Base-by-base conservation (phyloP, 2,113 vertebrate species). In the Speoplatyrhinus poulsoni region DNA sequence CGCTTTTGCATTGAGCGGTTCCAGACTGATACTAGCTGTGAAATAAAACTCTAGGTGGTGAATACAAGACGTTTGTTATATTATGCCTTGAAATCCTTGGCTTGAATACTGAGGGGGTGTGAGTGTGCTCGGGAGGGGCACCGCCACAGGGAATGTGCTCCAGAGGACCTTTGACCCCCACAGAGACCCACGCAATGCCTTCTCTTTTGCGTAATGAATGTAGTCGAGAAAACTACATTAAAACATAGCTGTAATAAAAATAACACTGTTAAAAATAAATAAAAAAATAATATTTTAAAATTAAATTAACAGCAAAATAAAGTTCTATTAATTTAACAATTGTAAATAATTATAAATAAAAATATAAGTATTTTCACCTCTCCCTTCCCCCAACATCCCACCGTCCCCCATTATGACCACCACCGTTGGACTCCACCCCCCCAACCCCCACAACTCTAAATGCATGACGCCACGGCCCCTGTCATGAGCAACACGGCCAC, bases 11-110 rank as follows among this genome's bases (percentile, higher is more conserved):
- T 26, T 26, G 26, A 26, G 26, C 26, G 26, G 26, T 26, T 26
- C 26, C 26, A 26, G 26, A 26, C 26, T 26, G 26, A 26, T 26
- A 26, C 26, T 26, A 0, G 26, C 26, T 26, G 26, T 26, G 26
- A 26, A 26, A 26, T 26, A 26, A 26, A 26, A 26, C 73, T 87
- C 65, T 74, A 36, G 47, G 65, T 78, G 46, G 65, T 78, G 46
- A 72, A 65, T 80, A 66, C 64, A 76, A 77, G 26, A 26, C 26
- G 26, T 26, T 70, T 58, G 12, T 52, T 52, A 52, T 67, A 75
- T 78, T 80, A 66, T n/a, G 17, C 56, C 69, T 53, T 77, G 74
- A 75, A 84, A 80, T 90, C 87, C 89, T 86, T 89, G 85, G 85
- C 84, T 82, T 85, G 74, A 79, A 67, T 58, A 70, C 69, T 73